These are phyloP conservation scores for Chrysogorgia sp. DNA, from an alignment of 92 coral and sea anemone species.

Conservation along the genomic window DNA sequence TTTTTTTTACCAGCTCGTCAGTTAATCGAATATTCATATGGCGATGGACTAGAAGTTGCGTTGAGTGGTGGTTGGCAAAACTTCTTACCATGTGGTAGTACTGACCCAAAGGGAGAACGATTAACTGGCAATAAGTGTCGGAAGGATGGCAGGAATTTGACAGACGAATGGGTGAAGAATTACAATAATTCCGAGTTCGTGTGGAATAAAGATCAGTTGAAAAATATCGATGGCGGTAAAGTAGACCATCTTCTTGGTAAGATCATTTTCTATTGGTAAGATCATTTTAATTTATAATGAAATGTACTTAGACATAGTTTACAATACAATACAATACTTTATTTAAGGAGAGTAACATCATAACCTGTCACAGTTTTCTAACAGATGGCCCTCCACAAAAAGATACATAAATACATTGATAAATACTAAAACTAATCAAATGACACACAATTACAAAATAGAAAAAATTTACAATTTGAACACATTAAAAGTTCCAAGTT, in stretches of 20 bases:
- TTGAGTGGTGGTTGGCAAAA: slow-evolving; percentile 72
- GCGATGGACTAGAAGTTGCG: slow-evolving; percentile 69
- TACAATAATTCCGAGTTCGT: slow-evolving; percentile 58
- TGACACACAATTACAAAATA: too few relatives aligned
- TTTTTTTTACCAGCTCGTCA: slow-evolving; percentile 22
- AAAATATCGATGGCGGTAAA: slow-evolving; percentile 68
- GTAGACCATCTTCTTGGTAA: slow-evolving; percentile 63
- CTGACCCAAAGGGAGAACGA: slow-evolving; percentile 64
- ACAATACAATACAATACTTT: too few relatives aligned
- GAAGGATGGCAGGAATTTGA: slow-evolving; percentile 68
- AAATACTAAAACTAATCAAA: too few relatives aligned
- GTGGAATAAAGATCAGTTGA: slow-evolving; percentile 69
- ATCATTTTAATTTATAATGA: too few relatives aligned
- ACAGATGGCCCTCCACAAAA: too few relatives aligned
- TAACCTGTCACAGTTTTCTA: too few relatives aligned
- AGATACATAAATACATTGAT: too few relatives aligned
- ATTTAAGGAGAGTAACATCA: too few relatives aligned
- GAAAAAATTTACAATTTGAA: too few relatives aligned
- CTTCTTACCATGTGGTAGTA: slow-evolving; percentile 57
- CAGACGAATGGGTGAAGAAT: slow-evolving; percentile 62
- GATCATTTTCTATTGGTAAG: slow-evolving; percentile 43
- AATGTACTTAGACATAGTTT: too few relatives aligned
- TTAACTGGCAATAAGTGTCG: slow-evolving; percentile 51
- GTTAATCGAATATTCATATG: slow-evolving; percentile 40
- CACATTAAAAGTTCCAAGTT: too few relatives aligned